phyloP scores from a whole-genome alignment of 1,140 invertebrate genomes.

The Zelostemma sp. region DNA sequence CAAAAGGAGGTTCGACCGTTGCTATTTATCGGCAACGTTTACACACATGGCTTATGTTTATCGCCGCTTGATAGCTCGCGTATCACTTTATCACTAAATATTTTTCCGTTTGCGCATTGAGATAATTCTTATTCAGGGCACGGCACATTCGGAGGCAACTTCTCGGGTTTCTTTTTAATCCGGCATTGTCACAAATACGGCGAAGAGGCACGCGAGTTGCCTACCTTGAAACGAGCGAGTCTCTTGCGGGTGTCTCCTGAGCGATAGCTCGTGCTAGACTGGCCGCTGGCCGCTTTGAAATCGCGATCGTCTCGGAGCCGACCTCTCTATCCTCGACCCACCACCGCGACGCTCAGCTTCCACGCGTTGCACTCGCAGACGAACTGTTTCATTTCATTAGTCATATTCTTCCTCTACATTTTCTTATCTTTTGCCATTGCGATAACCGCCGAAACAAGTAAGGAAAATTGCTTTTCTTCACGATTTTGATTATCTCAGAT shows the following conservation, averaged over 20 bases:
- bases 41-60: too few species aligned
- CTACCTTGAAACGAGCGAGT: constrained; percentile 64
- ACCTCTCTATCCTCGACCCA: constrained; percentile 44
- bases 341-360: constrained; percentile 29
- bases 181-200: not conserved
- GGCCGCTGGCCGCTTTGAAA: constrained; percentile 46
- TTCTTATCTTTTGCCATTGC: too few species aligned
- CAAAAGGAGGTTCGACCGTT: too few species aligned
- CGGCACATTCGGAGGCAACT: not conserved
- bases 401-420: not conserved
- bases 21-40: too few species aligned
- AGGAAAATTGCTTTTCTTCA: too few species aligned
- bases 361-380: not conserved
- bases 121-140: not conserved
- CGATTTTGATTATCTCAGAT: too few species aligned
- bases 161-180: not conserved
- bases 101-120: not conserved
- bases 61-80: too few species aligned
- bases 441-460: too few species aligned
- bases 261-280: constrained; percentile 67
- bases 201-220: constrained; percentile 23
- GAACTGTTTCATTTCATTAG: not conserved
- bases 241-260: constrained; percentile 63
- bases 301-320: constrained; percentile 46
- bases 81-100: not conserved